These are phyloP conservation scores for Gnathonemus longibarbis DNA, from an alignment of 2,113 vertebrate species.

Conservation along the genomic window DNA sequence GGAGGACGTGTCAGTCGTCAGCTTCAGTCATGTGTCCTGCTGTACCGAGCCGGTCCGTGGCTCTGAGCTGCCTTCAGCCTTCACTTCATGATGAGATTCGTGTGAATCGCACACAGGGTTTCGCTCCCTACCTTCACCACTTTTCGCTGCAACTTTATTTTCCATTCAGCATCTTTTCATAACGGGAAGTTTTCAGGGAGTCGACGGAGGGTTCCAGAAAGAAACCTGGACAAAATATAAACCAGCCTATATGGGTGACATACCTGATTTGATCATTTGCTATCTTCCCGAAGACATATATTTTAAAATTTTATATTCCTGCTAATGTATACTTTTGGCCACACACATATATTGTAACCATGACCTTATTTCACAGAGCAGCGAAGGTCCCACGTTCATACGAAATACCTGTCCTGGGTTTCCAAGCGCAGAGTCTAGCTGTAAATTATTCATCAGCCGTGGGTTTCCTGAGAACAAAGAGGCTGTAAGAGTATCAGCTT, in stretches of 20 bases:
- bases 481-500: constrained; percentile 11
- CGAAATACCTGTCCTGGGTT: constrained; percentile 4
- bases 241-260: neutral
- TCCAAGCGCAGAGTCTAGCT: constrained; percentile 4
- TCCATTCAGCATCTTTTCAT: neutral
- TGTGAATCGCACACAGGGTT: neutral
- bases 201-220: neutral
- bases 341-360: neutral
- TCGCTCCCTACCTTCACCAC: neutral
- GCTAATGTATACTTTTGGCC: constrained; percentile 7
- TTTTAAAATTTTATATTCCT: neutral
- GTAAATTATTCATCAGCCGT: constrained; percentile 24
- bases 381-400: constrained; percentile 16
- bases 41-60: neutral
- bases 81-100: neutral
- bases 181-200: neutral
- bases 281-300: constrained; percentile 3
- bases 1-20: neutral
- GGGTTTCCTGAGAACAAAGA: constrained; percentile 22
- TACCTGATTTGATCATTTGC: neutral
- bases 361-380: constrained; percentile 14
- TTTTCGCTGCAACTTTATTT: neutral
- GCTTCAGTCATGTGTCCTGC: neutral
- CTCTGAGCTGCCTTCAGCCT: neutral
- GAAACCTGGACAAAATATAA: neutral